Base-by-base conservation (phyloP, 2,113 vertebrate genomes). In the Cyanistes caeruleus region DNA sequence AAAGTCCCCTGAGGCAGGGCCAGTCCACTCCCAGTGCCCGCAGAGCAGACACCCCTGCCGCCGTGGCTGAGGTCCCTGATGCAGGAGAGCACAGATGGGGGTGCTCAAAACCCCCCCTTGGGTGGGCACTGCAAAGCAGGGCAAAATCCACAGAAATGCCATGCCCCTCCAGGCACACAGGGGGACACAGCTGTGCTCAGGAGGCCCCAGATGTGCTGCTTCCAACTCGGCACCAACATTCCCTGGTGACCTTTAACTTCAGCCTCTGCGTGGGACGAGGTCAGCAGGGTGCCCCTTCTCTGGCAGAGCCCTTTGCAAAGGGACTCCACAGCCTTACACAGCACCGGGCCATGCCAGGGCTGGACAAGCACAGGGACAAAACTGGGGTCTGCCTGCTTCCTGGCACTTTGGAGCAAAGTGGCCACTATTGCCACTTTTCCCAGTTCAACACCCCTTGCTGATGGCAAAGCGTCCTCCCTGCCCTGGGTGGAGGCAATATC, bases 11-110 rank as follows among this genome's bases (percentile, higher is more conserved):
- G 0, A 56, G n/a, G 33, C 1, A 0, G 53, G 30, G 48, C 4
- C 1, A 0, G n/a, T 25, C 11, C 52, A 31, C 22, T 21, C 0
- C 0, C 53, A 20, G 39, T 22, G 44, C 1, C 9, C 0, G 0
- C 0, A 2, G 44, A 69, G n/a, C 56, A 87, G 43, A 55, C 13
- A 24, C 24, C 60, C n/a, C 43, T 63, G n/a, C 2, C 48, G 46
- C 1, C 0, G 1, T 15, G 43, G 25, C 77, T 67, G 59, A 25
- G 52, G 37, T 74, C 27, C 41, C 28, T 41, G 28, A 5, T 6
- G 49, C 49, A 56, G 48, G 24, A 76, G 3, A 78, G 9, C 20
- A 19, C 16, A 30, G 48, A 17, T 30, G 27, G 3, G 18, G 18
- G 22, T n/a, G 46, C 75, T 73, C 37, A 73, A 83, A 92, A 27